Conservation (phyloP, 2,113 vertebrate species). For the Rhynchomys soricoides region DNA sequence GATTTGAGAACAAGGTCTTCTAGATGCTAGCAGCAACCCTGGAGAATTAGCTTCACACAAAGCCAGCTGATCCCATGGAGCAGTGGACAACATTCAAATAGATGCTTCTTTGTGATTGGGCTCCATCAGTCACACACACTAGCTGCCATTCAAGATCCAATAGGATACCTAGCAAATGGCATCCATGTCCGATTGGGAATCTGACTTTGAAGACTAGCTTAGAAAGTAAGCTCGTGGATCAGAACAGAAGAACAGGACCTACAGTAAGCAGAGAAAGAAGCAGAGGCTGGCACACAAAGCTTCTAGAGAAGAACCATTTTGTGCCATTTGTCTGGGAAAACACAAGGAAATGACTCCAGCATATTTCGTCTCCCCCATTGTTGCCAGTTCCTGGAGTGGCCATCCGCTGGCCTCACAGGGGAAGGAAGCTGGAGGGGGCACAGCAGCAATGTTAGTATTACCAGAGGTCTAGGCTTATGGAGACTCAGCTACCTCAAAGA, state of each 20-base stretch:
- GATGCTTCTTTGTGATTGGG: background rate
- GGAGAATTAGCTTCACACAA: background rate
- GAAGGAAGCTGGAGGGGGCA: background rate
- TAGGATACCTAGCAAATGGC: background rate
- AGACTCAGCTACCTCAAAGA: background rate
- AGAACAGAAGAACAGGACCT: background rate
- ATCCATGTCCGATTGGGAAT: background rate
- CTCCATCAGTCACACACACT: background rate
- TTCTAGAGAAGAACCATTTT: background rate
- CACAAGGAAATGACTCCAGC: background rate
- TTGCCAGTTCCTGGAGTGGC: background rate
- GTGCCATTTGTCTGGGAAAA: background rate
- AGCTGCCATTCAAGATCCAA: background rate
- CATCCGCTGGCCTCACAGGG: background rate
- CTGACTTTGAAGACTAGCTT: background rate
- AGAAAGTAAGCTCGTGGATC: background rate
- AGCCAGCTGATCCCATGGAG: too few species aligned
- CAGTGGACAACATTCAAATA: rapidly evolving
- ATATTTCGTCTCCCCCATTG: background rate
- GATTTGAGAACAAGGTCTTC: background rate
- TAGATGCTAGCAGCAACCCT: background rate
- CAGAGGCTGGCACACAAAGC: background rate
- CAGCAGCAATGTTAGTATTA: background rate
- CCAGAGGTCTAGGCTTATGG: background rate
- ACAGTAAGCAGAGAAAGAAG: background rate